phyloP scores from a whole-genome alignment of 2,113 vertebrate species.

The Rousettus leschenaultii region DNA sequence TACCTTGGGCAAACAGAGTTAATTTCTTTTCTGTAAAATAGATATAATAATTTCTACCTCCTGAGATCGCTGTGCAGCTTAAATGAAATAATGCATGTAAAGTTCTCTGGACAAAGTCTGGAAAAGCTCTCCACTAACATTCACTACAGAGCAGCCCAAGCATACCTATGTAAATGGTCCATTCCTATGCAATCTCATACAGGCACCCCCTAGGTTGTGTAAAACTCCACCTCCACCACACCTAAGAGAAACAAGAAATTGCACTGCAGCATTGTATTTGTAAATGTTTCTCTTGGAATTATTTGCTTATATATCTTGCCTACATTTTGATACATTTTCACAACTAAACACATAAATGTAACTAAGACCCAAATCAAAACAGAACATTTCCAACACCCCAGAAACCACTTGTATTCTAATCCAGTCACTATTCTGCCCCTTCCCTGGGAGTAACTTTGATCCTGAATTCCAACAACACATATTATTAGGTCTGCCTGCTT shows the following conservation, averaged over 20 bases:
- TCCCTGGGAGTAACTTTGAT: neutral
- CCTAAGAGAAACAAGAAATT: neutral
- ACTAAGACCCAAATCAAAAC: neutral
- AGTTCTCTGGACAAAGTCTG: neutral
- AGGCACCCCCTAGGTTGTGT: no score
- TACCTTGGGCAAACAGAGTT: neutral
- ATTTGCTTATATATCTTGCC: neutral
- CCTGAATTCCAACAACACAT: neutral
- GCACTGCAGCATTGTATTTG: neutral
- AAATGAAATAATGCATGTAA: neutral
- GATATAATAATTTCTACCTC: neutral
- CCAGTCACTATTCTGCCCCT: neutral
- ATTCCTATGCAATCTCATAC: neutral
- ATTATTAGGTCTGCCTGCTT: neutral
- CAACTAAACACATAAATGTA: neutral
- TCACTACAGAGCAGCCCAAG: neutral
- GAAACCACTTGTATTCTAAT: neutral
- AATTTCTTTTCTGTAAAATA: neutral
- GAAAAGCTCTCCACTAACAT: neutral
- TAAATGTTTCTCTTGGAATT: neutral
- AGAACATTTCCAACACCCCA: neutral
- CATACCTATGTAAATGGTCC: accelerated
- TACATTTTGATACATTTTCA: neutral
- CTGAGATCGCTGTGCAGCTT: neutral
- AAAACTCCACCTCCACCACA: accelerated